A percentile compares a stretch with the other conserved stretches of the same genome.
Evolutionary conservation across 2,797 vertebrate species (phyloP).

Genomic region (Meriones psammophilus): DNA sequence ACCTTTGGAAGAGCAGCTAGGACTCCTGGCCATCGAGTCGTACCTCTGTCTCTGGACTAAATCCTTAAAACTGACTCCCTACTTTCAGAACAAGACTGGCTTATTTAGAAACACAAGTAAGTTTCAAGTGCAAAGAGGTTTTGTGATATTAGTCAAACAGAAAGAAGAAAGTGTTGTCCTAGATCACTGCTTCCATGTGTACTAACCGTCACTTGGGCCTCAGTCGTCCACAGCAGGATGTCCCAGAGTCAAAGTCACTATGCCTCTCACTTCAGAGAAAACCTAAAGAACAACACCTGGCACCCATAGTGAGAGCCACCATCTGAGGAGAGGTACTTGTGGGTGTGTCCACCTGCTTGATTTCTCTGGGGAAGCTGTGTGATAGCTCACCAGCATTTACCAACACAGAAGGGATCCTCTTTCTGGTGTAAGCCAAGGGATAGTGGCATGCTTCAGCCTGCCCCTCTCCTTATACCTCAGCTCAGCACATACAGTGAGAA

Average conservation of each 20-base stretch:
- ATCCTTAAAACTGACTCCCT: constrained; percentile 25
- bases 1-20: neutral
- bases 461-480: constrained; percentile 70
- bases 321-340: constrained; percentile 61
- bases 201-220: neutral
- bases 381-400: constrained; percentile 84
- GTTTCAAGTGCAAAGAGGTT: neutral
- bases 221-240: neutral
- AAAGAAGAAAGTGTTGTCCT: neutral
- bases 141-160: neutral
- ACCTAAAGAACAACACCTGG: neutral
- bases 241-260: neutral
- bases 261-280: neutral
- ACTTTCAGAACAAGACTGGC: constrained; percentile 60
- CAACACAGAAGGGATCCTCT: constrained; percentile 81
- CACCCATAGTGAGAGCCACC: neutral
- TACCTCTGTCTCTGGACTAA: neutral
- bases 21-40: too few species aligned
- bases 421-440: constrained; percentile 61
- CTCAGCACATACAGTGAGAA: constrained; percentile 65
- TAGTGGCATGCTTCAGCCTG: constrained; percentile 81
- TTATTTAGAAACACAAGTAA: constrained; percentile 44
- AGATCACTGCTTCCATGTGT: neutral
- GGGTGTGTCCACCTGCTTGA: constrained; percentile 77
- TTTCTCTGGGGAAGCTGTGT: constrained; percentile 77